phyloP scores from a whole-genome alignment of 2,888 invertebrate species.

The Rhamnusium bicolor region DNA sequence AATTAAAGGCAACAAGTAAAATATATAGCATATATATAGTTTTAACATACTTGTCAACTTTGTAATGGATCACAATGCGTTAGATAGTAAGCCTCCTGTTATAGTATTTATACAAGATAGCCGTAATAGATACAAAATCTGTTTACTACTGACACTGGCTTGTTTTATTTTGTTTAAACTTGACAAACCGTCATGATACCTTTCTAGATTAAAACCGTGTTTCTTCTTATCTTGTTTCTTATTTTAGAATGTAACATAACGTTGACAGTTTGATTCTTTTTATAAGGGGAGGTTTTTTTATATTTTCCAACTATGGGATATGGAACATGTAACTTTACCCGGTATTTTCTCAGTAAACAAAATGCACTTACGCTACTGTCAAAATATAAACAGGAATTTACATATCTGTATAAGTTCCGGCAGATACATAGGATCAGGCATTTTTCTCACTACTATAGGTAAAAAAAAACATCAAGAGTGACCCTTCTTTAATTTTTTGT shows the following conservation, averaged over 20 bases:
- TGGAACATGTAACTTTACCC: conserved; percentile 5
- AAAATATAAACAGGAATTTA: background rate
- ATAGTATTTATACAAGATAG: conserved; percentile 7
- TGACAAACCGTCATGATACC: conserved; percentile 23
- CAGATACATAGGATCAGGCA: too few relatives aligned
- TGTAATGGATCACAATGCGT: conserved; percentile 6
- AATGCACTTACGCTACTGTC: background rate
- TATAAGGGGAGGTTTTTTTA: conserved; percentile 14
- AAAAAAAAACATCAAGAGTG: too few relatives aligned
- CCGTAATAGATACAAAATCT: conserved; percentile 27
- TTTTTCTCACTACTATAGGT: too few relatives aligned
- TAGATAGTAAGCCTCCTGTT: background rate
- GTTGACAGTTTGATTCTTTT: background rate
- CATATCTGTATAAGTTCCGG: too few relatives aligned
- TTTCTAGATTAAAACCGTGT: conserved; percentile 24
- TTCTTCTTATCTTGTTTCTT: conserved; percentile 25
- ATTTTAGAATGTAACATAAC: conserved; percentile 20
- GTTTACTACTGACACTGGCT: conserved; percentile 15
- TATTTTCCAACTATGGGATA: background rate
- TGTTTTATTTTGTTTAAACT: conserved; percentile 16
- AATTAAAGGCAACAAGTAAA: background rate
- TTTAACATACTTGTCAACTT: background rate
- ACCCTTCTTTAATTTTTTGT: too few relatives aligned
- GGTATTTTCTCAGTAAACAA: conserved; percentile 16
- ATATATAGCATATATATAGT: background rate